Conservation (phyloP, 2,888 invertebrate genomes). For the Marronus borbonicus region DNA sequence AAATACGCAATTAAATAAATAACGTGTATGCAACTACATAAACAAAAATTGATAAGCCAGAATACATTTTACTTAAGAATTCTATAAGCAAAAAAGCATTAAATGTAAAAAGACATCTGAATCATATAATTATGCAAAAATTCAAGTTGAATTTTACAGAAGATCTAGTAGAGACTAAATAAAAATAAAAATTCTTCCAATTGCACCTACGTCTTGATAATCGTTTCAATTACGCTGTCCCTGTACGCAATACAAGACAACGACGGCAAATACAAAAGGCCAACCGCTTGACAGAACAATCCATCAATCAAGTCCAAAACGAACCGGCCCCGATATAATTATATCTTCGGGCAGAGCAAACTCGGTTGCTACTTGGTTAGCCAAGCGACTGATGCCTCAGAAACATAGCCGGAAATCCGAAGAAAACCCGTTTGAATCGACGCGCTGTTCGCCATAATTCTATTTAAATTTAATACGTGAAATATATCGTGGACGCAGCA, state of each 20-base stretch:
- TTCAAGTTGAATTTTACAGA: background rate
- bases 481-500: conserved; percentile 47
- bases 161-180: background rate
- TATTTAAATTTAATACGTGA: conserved; percentile 50
- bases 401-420: conserved; percentile 46
- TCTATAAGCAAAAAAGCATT: no score
- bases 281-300: conserved; percentile 53
- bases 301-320: conserved; percentile 56
- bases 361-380: conserved; percentile 58
- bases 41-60: no score
- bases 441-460: conserved; percentile 33
- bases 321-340: conserved; percentile 60
- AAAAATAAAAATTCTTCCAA: background rate
- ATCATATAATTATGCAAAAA: background rate
- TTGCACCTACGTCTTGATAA: conserved; percentile 50
- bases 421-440: conserved; percentile 29
- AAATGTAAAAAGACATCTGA: no score
- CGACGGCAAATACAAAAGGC: conserved; percentile 63
- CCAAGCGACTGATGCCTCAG: background rate
- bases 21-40: no score
- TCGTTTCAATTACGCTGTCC: conserved; percentile 57
- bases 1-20: no score
- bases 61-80: no score
- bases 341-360: conserved; percentile 61
- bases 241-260: conserved; percentile 60